These are phyloP conservation scores for Merluccius polli DNA, from an alignment of 2,797 vertebrate species.

Conservation along the genomic window DNA sequence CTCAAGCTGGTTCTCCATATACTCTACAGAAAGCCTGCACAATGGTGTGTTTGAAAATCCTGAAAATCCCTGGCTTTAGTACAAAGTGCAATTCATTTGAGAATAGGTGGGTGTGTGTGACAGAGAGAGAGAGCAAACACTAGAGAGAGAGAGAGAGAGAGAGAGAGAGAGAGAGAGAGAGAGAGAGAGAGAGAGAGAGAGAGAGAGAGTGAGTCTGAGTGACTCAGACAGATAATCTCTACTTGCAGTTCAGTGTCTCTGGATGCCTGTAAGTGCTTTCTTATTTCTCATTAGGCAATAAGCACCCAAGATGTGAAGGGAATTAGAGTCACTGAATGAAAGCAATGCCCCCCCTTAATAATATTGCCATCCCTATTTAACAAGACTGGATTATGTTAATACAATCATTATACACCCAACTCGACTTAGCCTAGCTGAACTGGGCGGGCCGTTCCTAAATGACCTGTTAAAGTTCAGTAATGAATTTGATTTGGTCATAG, in stretches of 20 bases:
- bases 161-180: not conserved
- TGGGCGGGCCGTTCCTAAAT: conserved; percentile 30
- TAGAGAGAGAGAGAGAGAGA: not conserved
- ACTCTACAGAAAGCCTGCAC: conserved; percentile 31
- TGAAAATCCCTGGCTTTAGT: conserved; percentile 43
- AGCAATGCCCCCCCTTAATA: conserved; percentile 58
- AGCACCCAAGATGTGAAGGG: conserved; percentile 41
- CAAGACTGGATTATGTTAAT: conserved; percentile 65
- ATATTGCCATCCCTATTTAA: conserved; percentile 64
- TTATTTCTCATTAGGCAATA: conserved; percentile 65
- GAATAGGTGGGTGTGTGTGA: conserved; percentile 26
- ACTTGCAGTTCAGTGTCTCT: conserved; percentile 43
- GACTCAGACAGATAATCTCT: conserved; percentile 57
- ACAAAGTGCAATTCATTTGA: conserved; percentile 45
- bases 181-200: not conserved
- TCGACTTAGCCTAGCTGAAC: conserved; percentile 33
- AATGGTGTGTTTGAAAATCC: conserved; percentile 47
- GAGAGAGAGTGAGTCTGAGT: conserved; percentile 32
- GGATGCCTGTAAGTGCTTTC: conserved; percentile 48
- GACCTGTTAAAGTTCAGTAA: conserved; percentile 43
- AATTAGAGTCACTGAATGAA: conserved; percentile 60
- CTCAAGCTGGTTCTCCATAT: conserved; percentile 26
- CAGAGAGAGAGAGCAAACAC: too few species aligned
- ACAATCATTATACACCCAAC: conserved; percentile 56
- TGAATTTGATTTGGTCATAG: conserved; percentile 36